These are phyloP conservation scores for Macrosoma leucophasiata DNA, from an alignment of 2,888 invertebrate species.

Conservation along the genomic window DNA sequence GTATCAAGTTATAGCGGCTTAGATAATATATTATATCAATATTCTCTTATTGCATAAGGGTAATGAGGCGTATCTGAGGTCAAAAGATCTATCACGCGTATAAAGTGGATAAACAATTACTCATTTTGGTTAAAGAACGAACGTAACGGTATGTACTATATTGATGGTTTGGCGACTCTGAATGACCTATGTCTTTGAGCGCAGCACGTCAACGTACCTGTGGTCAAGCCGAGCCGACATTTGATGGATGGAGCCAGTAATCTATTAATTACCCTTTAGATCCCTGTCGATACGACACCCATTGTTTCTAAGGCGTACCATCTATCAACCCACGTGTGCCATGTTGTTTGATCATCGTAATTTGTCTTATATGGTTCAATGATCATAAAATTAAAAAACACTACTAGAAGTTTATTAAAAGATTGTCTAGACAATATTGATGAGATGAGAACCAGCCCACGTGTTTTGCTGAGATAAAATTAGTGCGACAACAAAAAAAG, in stretches of 20 bases:
- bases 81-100: too few relatives aligned
- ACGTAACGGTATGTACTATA: constrained; percentile 25
- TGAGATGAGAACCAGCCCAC: too few relatives aligned
- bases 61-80: constrained; percentile 25
- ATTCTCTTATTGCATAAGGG: neutral
- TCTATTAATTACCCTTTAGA: constrained; percentile 67
- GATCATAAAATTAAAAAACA: constrained; percentile 46
- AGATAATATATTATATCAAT: constrained; percentile 3
- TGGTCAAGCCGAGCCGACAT: constrained; percentile 22
- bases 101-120: too few relatives aligned
- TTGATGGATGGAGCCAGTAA: constrained; percentile 58
- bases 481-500: too few relatives aligned
- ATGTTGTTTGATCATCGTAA: constrained; percentile 55
- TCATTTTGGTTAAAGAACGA: constrained; percentile 27
- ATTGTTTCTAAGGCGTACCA: constrained; percentile 56
- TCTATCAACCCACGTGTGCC: constrained; percentile 69
- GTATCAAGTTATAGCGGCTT: too few relatives aligned
- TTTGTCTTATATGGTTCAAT: constrained; percentile 59
- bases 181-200: constrained; percentile 10
- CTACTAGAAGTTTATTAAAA: too few relatives aligned
- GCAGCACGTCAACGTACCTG: constrained; percentile 20
- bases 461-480: too few relatives aligned
- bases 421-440: too few relatives aligned
- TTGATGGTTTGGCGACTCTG: constrained; percentile 24
- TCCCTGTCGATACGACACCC: constrained; percentile 53